Evolutionary conservation across 2,888 invertebrate genomes (phyloP).

Genomic region (Polyommatus icarus): DNA sequence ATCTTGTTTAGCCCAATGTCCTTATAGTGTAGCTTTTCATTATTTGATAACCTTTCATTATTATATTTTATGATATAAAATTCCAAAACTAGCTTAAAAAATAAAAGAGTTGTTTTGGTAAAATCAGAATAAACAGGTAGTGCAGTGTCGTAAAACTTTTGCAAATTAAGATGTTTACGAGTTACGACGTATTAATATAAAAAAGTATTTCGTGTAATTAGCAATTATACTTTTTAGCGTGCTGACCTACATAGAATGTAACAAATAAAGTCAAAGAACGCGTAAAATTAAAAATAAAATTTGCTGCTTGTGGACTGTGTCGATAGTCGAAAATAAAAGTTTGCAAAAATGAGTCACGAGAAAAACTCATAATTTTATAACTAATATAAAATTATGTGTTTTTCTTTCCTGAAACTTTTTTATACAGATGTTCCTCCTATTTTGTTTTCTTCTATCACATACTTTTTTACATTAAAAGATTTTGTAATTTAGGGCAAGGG

Average conservation of each 20-base stretch:
- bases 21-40: neutral
- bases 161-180: neutral
- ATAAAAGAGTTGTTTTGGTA: neutral
- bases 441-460: neutral
- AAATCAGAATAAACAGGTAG: neutral
- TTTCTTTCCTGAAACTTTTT: neutral
- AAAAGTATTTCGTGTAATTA: conserved; percentile 1
- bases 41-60: too few species aligned
- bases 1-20: neutral
- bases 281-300: conserved; percentile 21
- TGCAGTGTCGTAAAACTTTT: neutral
- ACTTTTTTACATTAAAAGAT: neutral
- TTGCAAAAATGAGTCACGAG: conserved; percentile 1
- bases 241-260: conserved; percentile 19
- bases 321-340: conserved; percentile 13
- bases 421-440: neutral
- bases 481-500: neutral
- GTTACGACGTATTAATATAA: neutral
- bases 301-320: conserved; percentile 10
- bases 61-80: too few species aligned
- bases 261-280: conserved; percentile 24
- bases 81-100: too few species aligned
- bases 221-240: neutral
- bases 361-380: too few species aligned
- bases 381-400: neutral